Conservation (phyloP, 2,888 invertebrate genomes). For the Fissipunctia ypsillon region DNA sequence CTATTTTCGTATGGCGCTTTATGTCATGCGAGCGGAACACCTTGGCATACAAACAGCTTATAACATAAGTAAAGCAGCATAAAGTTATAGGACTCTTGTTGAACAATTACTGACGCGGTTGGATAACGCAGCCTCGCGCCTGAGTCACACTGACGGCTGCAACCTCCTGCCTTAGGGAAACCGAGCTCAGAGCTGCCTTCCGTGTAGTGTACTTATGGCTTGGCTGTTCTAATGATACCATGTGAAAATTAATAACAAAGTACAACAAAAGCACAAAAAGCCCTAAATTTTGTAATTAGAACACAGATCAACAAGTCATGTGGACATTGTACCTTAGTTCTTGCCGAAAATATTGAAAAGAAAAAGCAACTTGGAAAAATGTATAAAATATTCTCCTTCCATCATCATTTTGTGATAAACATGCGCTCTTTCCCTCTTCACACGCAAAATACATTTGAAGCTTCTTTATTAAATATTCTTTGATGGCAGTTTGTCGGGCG, state of each 20-base stretch:
- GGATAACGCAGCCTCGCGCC: not conserved
- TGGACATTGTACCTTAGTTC: not conserved
- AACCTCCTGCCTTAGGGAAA: not conserved
- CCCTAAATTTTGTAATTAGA: not conserved
- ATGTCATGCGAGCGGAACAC: no score
- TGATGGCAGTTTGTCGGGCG: slow-evolving; percentile 55
- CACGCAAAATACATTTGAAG: slow-evolving; percentile 50
- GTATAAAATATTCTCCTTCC: slow-evolving; percentile 13
- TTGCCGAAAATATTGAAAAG: slow-evolving; percentile 25
- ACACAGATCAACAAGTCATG: not conserved
- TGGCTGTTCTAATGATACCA: not conserved
- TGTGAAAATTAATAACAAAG: not conserved
- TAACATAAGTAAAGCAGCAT: not conserved
- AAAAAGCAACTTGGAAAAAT: slow-evolving; percentile 7
- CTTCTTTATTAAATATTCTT: slow-evolving; percentile 65
- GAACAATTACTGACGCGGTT: not conserved
- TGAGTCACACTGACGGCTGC: slow-evolving; percentile 1
- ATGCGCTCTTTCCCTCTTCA: slow-evolving; percentile 30
- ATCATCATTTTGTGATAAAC: slow-evolving; percentile 40
- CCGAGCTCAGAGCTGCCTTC: not conserved
- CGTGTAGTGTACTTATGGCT: not conserved
- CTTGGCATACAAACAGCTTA: not conserved
- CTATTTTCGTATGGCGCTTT: no score
- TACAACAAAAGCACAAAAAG: not conserved
- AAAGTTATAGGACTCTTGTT: not conserved